A percentile compares a stretch with the other conserved stretches of the same genome.
phyloP scores from a whole-genome alignment of 2,113 vertebrate genomes.

The Bombycilla garrulus region DNA sequence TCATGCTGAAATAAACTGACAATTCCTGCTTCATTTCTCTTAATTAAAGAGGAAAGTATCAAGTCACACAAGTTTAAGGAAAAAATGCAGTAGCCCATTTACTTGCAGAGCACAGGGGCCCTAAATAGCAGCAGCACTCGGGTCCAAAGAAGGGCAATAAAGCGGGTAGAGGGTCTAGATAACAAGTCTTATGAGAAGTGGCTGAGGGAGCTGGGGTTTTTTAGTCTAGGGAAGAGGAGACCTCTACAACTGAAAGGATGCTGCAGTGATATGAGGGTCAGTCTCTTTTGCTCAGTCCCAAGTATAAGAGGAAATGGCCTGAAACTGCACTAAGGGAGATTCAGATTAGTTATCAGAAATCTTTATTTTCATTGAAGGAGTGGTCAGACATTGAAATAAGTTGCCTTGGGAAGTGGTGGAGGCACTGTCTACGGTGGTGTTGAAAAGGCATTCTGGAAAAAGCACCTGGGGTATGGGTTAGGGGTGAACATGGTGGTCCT shows the following conservation, averaged over 20 bases:
- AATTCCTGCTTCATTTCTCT: background rate
- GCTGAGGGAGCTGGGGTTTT: background rate
- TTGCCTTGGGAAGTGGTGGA: background rate
- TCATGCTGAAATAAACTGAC: background rate
- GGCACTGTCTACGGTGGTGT: background rate
- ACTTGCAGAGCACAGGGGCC: background rate
- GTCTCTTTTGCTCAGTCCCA: background rate
- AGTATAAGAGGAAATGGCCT: background rate
- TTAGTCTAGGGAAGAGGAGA: background rate
- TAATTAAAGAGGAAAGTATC: background rate
- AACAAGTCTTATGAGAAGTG: background rate
- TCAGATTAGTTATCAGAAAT: background rate
- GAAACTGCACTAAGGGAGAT: background rate
- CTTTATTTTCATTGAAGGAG: background rate
- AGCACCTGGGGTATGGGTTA: background rate
- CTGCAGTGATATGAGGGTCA: accelerated
- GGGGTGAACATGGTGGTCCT: background rate
- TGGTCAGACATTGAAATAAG: background rate
- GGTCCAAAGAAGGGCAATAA: background rate
- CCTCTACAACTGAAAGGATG: background rate
- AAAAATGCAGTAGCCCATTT: background rate
- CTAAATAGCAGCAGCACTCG: background rate
- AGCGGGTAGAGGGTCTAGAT: background rate
- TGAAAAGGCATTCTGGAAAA: background rate
- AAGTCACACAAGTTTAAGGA: background rate